Conservation (phyloP, 2,888 invertebrate species). For the Drosophila nr. medialis region DNA sequence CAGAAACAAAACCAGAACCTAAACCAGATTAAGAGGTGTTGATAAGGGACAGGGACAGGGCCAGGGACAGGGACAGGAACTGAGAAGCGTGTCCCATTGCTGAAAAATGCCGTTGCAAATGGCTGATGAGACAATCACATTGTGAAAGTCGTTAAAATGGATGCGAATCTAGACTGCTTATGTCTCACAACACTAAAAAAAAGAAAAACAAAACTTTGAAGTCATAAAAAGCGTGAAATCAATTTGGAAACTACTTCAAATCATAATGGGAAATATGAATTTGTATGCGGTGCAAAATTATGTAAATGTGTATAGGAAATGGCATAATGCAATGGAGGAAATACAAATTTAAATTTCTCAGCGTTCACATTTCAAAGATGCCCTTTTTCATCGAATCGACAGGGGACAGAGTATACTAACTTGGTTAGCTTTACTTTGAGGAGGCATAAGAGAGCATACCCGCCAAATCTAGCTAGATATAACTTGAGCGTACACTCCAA, state of each 20-base stretch:
- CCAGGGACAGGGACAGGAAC: neutral
- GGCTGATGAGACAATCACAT: slow-evolving; percentile 42
- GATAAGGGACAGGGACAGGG: slow-evolving; percentile 57
- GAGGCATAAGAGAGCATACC: no score
- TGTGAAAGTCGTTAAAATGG: slow-evolving; percentile 46
- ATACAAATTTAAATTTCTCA: neutral
- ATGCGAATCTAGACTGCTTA: slow-evolving; percentile 18
- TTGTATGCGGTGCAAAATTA: slow-evolving; percentile 10
- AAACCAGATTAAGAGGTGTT: slow-evolving; percentile 74
- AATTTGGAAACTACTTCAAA: slow-evolving; percentile 19
- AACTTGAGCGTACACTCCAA: neutral
- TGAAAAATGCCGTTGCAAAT: slow-evolving; percentile 42
- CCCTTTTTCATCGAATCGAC: neutral
- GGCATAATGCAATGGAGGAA: neutral
- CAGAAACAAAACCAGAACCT: slow-evolving; percentile 31
- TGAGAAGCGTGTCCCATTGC: slow-evolving; percentile 11
- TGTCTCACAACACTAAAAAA: neutral
- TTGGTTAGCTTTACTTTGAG: neutral
- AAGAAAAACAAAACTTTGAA: neutral
- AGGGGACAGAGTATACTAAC: neutral
- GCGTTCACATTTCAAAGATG: slow-evolving; percentile 13
- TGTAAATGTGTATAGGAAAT: slow-evolving; percentile 6
- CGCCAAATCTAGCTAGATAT: neutral
- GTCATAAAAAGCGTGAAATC: slow-evolving; percentile 33
- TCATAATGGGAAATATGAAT: slow-evolving; percentile 2